These are phyloP conservation scores for Tillus elongatus DNA, from an alignment of 2,888 invertebrate genomes.

Conservation along the genomic window DNA sequence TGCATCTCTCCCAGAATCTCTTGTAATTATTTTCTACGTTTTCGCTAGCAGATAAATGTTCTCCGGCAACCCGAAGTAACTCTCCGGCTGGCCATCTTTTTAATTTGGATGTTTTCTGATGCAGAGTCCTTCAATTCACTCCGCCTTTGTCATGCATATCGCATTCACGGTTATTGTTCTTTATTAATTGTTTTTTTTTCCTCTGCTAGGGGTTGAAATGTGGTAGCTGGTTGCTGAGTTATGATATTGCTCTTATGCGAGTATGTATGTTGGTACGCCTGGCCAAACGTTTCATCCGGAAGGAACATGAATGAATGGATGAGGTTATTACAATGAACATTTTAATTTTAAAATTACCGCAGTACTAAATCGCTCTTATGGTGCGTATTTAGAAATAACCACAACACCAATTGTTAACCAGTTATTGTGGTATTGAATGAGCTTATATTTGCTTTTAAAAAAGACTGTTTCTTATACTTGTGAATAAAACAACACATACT, in stretches of 20 bases:
- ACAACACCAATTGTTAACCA: no score
- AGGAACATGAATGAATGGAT: neutral
- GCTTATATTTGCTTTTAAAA: no score
- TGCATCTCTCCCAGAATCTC: neutral
- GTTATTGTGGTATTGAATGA: no score
- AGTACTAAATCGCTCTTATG: slow-evolving; percentile 1
- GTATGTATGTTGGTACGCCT: neutral
- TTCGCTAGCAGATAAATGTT: neutral
- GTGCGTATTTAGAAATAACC: no score
- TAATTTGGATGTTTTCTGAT: slow-evolving; percentile 34
- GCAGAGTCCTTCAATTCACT: slow-evolving; percentile 29
- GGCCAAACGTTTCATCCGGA: neutral
- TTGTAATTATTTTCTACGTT: slow-evolving; percentile 3
- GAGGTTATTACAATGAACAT: no score
- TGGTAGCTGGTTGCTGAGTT: slow-evolving; percentile 20
- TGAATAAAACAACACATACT: no score
- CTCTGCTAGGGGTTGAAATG: slow-evolving; percentile 8
- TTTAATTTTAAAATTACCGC: slow-evolving; percentile 1
- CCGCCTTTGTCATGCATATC: slow-evolving; percentile 33
- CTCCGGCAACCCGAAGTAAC: neutral
- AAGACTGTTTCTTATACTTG: no score
- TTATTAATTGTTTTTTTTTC: slow-evolving; percentile 27
- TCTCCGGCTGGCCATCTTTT: slow-evolving; percentile 31
- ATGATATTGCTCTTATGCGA: slow-evolving; percentile 20
- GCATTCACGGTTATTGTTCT: slow-evolving; percentile 32